Base-by-base conservation (phyloP, 2,888 invertebrate species). In the Harpalus rubripes region DNA sequence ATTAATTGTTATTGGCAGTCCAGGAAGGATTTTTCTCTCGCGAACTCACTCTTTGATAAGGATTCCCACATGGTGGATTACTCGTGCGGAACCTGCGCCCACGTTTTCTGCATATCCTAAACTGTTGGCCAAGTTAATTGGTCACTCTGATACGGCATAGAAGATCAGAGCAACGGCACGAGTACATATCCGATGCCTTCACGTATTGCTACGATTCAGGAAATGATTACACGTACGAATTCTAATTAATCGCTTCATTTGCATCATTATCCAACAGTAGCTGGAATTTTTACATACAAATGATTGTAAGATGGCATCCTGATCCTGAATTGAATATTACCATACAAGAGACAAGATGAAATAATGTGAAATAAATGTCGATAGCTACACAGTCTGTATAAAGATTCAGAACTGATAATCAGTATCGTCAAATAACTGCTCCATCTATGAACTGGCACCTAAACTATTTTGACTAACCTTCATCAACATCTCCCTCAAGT, bases 21-120 rank as follows among this genome's bases (percentile, higher is more conserved):
- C 44, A 52, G 44, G 44, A 52, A 52, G 44, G 10, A 32, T 5
- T 32, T 32, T 32, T 81, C 41, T 68, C 65, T 65, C n/a, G 61
- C 44, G 81, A 81, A 26, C 41, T 10, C 16, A 52, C 18, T 82
- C 56, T 18, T 39, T 74, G 74, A 74, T 74, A 74, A 7, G 15
- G 41, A 59, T 83, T 83, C 74, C 76, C 83, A 82, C 74, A 59
- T 68, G 32, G 12, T 74, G 59, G 15, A 58, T 58, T 12, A 83
- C 39, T 83, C 83, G 83, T 83, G 83, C 83, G 58, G 59, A 83
- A 83, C 83, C 15, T 26, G 44, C 81, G 44, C 81, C 39, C 72
- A 76, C 83, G 83, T 83, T 76, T 59, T 58, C 41, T 41, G 74
- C 59, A 74, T 74, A 74, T 82, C 68, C 61, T 41, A 26, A 16